Evolutionary conservation across 1,140 invertebrate species (phyloP), one percentile per base, ranked within the genome.

Genomic region (Caenorhabditis inopinata): DNA sequence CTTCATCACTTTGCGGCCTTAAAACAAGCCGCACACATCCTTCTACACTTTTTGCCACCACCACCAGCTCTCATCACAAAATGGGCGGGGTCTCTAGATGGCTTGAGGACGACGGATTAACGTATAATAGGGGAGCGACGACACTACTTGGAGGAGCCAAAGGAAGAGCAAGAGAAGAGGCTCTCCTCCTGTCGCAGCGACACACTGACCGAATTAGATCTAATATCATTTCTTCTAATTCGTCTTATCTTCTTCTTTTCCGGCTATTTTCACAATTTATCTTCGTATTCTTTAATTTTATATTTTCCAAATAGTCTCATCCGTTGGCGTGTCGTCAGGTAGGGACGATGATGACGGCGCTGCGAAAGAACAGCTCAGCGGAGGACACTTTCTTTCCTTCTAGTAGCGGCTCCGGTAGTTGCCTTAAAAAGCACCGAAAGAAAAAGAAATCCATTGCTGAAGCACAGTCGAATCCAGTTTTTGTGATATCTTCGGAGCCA

Each of bases 71-170:
- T 68, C 58, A 68, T 32, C 58, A 68, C 58, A 68, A 68, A 68
- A 38, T 68, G 58, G 58, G 58, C 58, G 58, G 58, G 38, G 58
- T 42, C 58, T 9, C 29, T 25, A 29, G 32, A 18, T 68, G 58
- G 58, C 58, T 68, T 68, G 58, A 68, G 58, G 58, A 68, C 58
- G 58, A 68, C 58, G 58, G 58, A 68, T 68, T 68, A 68, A 68
- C 58, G 58, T 68, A 32, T 68, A 68, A 68, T 68, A 32, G 58
- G 58, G 32, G 58, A 29, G 58, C 58, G 58, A 68, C 58, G 58
- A 68, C 58, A 68, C 58, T 68, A 68, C 58, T 29, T 68, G 58
- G 21, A 68, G 58, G 58, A 68, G 58, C 58, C 58, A 68, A 32
- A 68, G 58, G 58, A 68, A 38, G 32, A 38, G 32, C 23, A 25